A percentile compares a stretch with the other conserved stretches of the same genome.
Conservation (phyloP, 2,113 vertebrate genomes). For the Rhinogobius similis region DNA sequence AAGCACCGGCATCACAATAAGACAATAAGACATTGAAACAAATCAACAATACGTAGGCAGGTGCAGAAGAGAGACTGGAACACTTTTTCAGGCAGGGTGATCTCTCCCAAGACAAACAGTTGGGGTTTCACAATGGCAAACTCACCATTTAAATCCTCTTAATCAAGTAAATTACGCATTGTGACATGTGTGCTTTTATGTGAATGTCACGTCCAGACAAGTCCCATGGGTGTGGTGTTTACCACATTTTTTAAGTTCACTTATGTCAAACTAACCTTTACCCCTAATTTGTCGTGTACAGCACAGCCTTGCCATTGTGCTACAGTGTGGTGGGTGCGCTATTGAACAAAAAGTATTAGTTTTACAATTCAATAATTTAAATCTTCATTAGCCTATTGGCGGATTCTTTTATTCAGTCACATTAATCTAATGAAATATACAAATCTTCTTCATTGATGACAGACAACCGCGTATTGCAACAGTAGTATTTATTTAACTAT, state of each 20-base stretch:
- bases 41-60: neutral
- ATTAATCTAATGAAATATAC: no score
- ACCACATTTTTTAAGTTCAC: slow-evolving; percentile 39
- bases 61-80: neutral
- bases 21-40: neutral
- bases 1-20: no score
- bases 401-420: no score
- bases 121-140: slow-evolving; percentile 6
- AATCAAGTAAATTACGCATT: slow-evolving; percentile 19
- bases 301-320: neutral
- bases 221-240: slow-evolving; percentile 50
- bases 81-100: neutral
- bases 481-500: no score
- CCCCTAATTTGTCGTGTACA: slow-evolving; percentile 2
- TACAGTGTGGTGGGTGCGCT: neutral
- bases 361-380: neutral
- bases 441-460: no score
- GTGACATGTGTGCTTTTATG: slow-evolving; percentile 19
- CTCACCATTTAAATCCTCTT: slow-evolving; percentile 19
- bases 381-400: no score
- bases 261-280: slow-evolving; percentile 50
- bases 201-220: slow-evolving; percentile 33
- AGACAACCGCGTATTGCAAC: no score
- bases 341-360: neutral
- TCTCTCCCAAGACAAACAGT: neutral